Evolutionary conservation across 2,797 vertebrate species (phyloP).

Genomic region (Apogon talboti): DNA sequence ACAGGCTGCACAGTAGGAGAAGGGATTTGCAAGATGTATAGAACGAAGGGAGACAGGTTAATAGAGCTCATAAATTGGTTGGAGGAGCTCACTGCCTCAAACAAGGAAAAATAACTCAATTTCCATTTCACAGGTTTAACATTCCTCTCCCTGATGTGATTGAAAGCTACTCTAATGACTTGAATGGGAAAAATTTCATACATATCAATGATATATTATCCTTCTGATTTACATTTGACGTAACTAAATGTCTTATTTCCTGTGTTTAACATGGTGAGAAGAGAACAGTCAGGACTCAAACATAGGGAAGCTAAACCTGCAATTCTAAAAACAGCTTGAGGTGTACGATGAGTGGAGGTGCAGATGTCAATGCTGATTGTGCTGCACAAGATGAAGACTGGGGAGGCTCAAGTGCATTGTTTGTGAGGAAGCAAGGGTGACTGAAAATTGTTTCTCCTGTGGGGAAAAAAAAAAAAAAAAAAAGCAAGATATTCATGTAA

Average conservation of each 20-base stretch:
- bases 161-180: constrained; percentile 1
- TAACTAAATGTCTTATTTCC: constrained; percentile 1
- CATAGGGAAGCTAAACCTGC: constrained; percentile 7
- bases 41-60: constrained; percentile 14
- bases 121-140: constrained; percentile 1
- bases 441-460: constrained; percentile 4
- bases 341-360: constrained; percentile 2
- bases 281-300: background rate
- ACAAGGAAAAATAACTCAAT: constrained; percentile 8
- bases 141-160: background rate
- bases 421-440: constrained; percentile 13
- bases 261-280: background rate
- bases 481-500: constrained; percentile 6
- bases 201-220: background rate
- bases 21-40: background rate
- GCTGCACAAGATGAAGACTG: constrained; percentile 3
- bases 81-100: background rate
- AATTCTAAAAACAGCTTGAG: constrained; percentile 9
- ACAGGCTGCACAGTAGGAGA: background rate
- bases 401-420: constrained; percentile 12
- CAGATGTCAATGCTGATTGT: constrained; percentile 13
- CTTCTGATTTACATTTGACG: background rate
- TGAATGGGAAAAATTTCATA: background rate
- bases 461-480: background rate
- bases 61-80: constrained; percentile 18